Percentiles rank a stretch among this genome's conserved stretches.
These are phyloP conservation scores for Leucophenga maculata DNA, from an alignment of 2,888 invertebrate genomes.

Conservation along the genomic window DNA sequence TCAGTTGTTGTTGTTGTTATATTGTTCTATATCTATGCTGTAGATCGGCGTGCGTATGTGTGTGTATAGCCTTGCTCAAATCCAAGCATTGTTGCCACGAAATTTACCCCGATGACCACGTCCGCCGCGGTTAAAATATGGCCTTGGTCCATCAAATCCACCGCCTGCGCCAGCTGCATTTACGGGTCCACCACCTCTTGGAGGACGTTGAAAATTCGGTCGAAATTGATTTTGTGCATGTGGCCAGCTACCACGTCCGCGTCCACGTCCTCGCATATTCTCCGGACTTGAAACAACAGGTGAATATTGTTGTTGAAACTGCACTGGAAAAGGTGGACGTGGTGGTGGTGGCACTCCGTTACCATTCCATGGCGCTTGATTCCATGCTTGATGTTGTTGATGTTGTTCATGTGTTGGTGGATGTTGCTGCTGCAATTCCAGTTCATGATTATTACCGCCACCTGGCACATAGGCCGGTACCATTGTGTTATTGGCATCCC, in stretches of 20 bases:
- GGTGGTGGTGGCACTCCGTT: conserved; percentile 50
- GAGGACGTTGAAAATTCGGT: conserved; percentile 56
- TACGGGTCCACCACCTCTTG: conserved; percentile 40
- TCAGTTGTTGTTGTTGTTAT: conserved; percentile 27
- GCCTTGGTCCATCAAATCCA: conserved; percentile 45
- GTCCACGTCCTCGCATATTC: conserved; percentile 49
- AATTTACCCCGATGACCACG: conserved; percentile 67
- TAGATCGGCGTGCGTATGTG: conserved; percentile 15
- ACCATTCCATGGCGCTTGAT: conserved; percentile 58
- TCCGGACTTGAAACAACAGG: conserved; percentile 40
- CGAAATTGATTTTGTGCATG: conserved; percentile 50
- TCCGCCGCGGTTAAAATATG: conserved; percentile 52
- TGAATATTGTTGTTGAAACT: conserved; percentile 27
- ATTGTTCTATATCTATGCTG: conserved; percentile 27
- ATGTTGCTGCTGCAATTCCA: conserved; percentile 37
- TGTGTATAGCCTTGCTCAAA: conserved; percentile 49
- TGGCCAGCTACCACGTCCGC: conserved; percentile 59
- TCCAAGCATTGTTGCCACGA: conserved; percentile 69
- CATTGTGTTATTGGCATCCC: conserved; percentile 54
- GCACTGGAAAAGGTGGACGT: conserved; percentile 47
- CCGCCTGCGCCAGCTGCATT: conserved; percentile 24
- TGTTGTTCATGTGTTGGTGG: conserved; percentile 46
- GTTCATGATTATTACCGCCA: conserved; percentile 19
- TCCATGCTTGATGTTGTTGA: conserved; percentile 54
- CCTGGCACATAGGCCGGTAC: conserved; percentile 23